Evolutionary conservation across 2,113 vertebrate genomes (phyloP).

Genomic region (Campylomormyrus numenius): DNA sequence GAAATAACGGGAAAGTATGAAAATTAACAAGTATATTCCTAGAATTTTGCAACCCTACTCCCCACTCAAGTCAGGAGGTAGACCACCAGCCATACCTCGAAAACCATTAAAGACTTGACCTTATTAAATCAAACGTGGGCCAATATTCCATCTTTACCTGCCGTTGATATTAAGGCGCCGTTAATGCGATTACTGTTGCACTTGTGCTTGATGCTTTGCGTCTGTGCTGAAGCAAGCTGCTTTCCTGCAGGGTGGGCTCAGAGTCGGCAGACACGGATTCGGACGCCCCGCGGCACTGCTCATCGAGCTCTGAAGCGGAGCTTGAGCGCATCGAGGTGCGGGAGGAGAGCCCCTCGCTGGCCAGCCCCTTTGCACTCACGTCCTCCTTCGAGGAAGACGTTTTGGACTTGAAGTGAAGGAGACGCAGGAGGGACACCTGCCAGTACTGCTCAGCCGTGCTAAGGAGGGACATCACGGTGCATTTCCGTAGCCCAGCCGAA

Average conservation of each 20-base stretch:
- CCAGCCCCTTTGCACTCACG: conserved; percentile 63
- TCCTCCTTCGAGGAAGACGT: conserved; percentile 81
- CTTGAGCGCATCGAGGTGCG: conserved; percentile 47
- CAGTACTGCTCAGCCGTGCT: conserved; percentile 26
- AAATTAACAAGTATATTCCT: no score
- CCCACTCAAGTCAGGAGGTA: not conserved
- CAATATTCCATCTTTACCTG: not conserved
- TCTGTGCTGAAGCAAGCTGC: not conserved
- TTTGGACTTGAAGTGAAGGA: conserved; percentile 88
- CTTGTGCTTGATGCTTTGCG: not conserved
- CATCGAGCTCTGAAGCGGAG: conserved; percentile 65
- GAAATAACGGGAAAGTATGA: no score
- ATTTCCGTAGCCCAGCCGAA: not conserved
- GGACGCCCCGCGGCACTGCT: conserved; percentile 58
- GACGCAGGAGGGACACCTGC: conserved; percentile 44
- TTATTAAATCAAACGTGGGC: not conserved
- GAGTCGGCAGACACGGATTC: conserved; percentile 66
- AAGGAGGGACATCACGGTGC: conserved; percentile 40
- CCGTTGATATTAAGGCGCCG: not conserved
- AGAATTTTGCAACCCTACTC: no score
- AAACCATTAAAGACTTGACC: not conserved
- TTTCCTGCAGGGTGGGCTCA: conserved; percentile 64
- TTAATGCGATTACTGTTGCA: not conserved
- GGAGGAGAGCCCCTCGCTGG: conserved; percentile 64
- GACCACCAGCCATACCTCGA: not conserved